Conservation (phyloP, 2,888 invertebrate genomes). For the Stictocephala bisonia region DNA sequence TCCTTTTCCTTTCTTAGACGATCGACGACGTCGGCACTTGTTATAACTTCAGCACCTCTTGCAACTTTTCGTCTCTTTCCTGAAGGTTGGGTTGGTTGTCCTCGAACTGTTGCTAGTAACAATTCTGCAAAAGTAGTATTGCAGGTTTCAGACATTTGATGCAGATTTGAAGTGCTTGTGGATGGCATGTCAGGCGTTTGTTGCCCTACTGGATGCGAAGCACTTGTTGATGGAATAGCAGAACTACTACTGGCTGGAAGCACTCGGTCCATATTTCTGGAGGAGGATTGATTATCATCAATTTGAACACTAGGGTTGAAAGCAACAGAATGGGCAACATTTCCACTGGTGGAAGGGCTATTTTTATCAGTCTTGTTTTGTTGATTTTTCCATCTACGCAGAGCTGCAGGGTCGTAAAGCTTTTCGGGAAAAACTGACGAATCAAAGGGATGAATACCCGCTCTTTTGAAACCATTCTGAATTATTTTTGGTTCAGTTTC, state of each 20-base stretch:
- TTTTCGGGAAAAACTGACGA: constrained; percentile 41
- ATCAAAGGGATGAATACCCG: constrained; percentile 58
- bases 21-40: constrained; percentile 45
- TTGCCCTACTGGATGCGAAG: too few relatives aligned
- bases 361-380: too few relatives aligned
- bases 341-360: too few relatives aligned
- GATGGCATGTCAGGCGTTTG: too few relatives aligned
- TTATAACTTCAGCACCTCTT: constrained; percentile 58
- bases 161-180: too few relatives aligned
- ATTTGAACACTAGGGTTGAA: too few relatives aligned
- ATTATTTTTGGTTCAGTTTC: constrained; percentile 53
- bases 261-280: too few relatives aligned
- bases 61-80: constrained; percentile 28
- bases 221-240: too few relatives aligned
- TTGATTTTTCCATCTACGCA: not conserved
- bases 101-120: not conserved
- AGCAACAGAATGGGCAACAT: too few relatives aligned
- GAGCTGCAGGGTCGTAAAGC: constrained; percentile 16
- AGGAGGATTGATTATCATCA: too few relatives aligned
- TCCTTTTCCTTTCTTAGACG: constrained; percentile 38
- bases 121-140: not conserved
- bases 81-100: not conserved
- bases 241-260: too few relatives aligned
- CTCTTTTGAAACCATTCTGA: constrained; percentile 57
- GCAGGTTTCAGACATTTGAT: too few relatives aligned